Evolutionary conservation across 1,140 invertebrate species (phyloP).

Genomic region (Carposina sasakii): DNA sequence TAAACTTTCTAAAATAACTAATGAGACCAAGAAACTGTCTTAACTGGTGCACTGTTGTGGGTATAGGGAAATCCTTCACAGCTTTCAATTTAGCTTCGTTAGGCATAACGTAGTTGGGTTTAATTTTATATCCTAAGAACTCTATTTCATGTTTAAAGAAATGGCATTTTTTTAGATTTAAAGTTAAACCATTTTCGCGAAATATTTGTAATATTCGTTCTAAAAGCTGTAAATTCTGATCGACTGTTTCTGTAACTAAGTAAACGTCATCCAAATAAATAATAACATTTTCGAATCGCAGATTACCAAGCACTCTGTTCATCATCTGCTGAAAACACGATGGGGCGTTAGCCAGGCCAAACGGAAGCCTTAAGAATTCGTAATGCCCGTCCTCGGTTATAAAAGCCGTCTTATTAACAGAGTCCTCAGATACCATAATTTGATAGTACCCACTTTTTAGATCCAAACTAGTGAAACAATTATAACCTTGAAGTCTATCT

Average conservation of each 20-base stretch:
- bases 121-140: background rate
- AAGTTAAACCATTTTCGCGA: conserved; percentile 14
- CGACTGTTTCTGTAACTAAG: conserved; percentile 14
- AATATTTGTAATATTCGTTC: too few relatives aligned
- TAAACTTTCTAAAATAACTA: conserved; percentile 15
- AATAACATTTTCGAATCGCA: background rate
- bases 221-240: conserved; percentile 9
- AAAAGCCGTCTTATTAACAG: conserved; percentile 30
- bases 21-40: conserved; percentile 1
- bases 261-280: conserved; percentile 17
- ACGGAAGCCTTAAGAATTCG: conserved; percentile 3
- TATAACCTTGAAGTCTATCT: background rate
- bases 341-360: conserved; percentile 15
- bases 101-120: background rate
- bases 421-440: conserved; percentile 6
- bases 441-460: conserved; percentile 6
- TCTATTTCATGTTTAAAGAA: conserved; percentile 8
- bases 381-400: conserved; percentile 35
- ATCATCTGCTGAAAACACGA: conserved; percentile 16
- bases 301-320: conserved; percentile 13
- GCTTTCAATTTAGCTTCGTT: background rate
- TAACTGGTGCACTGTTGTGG: conserved; percentile 16
- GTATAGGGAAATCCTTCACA: conserved; percentile 14
- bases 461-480: background rate
- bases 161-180: conserved; percentile 1